Evolutionary conservation across 1,140 invertebrate genomes (phyloP).

Genomic region (Drosophila virilis): DNA sequence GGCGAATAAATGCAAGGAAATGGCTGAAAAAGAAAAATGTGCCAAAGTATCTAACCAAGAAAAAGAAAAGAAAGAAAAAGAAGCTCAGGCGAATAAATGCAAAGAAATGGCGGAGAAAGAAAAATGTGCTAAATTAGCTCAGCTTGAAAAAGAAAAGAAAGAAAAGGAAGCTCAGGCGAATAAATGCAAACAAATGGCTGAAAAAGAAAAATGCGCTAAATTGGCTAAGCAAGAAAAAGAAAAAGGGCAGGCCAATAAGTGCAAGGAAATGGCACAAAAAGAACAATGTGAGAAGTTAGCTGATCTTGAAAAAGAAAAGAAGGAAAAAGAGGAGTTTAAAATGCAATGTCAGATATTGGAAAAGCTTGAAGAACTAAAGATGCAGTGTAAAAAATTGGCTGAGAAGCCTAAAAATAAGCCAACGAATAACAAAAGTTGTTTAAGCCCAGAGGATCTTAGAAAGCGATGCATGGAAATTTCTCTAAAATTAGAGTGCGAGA

Average conservation of each 20-base stretch:
- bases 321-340: not conserved
- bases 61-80: no score
- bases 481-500: not conserved
- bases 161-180: not conserved
- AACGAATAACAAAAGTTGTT: not conserved
- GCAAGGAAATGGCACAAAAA: no score
- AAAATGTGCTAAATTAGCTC: no score
- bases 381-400: slow-evolving; percentile 8
- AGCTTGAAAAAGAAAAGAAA: no score
- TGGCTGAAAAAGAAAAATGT: no score
- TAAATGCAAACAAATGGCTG: not conserved
- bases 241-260: not conserved
- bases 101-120: no score
- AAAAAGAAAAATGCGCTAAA: slow-evolving; percentile 6
- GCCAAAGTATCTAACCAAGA: no score
- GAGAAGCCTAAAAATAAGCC: not conserved
- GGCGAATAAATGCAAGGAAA: no score
- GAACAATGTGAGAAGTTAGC: not conserved
- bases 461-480: no score
- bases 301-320: no score
- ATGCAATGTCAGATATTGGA: not conserved
- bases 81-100: no score
- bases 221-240: slow-evolving; percentile 15
- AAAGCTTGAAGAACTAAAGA: not conserved
- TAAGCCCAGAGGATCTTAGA: no score